Base-by-base conservation (phyloP, 2,888 invertebrate genomes). In the Alviniconcha strummeri region DNA sequence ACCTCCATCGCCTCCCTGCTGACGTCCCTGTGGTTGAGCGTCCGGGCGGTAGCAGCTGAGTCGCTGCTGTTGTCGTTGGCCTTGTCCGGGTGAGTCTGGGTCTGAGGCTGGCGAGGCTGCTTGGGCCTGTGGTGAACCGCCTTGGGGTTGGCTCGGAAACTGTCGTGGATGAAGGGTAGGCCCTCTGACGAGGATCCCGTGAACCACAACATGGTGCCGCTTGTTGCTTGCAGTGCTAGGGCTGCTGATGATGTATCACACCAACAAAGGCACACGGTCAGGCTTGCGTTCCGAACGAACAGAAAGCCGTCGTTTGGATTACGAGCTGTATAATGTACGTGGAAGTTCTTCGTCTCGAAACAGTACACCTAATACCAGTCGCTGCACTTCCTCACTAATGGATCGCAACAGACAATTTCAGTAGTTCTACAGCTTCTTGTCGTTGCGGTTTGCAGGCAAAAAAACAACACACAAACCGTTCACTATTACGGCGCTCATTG, bases 161-260 rank as follows among this genome's bases (percentile, higher is more conserved):
- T 82, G 84, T 82, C 80, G 80, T 84, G 84, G 67, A 80, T 71
- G 60, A 80, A 83, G n/a, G 83, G 84, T 7, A 84, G 80, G 13
- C 82, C 79, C 19, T 80, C 67, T 8, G 75, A 72, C 52, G 84
- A 71, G 9, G 80, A 79, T 8, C 84, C 84, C 5, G 83, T 72
- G 69, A 78, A 84, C 77, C 82, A 80, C 72, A 80, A 76, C 82
- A 84, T 81, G 69, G n/a, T 84, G 84, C 52, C 54, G 69, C 84
- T 84, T 57, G 87, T 87, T 5, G 86, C 81, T 8, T 13, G 7
- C 15, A 4, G 8, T 13, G 57, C n/a, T 57, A 7, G n/a, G 5
- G 2, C 56, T 8, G 17, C 17, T n/a, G 71, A 19, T n/a, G 4
- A 19, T 71, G 17, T 13, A 7, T 74, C 9, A 13, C 13, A 13